Evolutionary conservation across 2,888 invertebrate species (phyloP), one percentile per base, ranked within the genome.

Genomic region (Eristalis intricaria): DNA sequence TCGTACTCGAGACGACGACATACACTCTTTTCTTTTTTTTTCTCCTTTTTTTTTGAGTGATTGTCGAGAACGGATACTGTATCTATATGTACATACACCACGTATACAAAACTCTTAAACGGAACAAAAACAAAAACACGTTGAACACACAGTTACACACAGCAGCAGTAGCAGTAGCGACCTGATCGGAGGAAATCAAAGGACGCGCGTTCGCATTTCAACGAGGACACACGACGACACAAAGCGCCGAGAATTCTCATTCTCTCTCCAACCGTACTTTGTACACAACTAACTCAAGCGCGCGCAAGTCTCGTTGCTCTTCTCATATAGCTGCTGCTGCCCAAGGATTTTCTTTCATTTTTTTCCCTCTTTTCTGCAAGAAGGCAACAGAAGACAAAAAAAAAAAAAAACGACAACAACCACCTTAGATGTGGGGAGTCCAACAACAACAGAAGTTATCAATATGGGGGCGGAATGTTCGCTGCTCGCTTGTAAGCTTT

Each of bases 261-360:
- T 84, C 84, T 87, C 84, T 87, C 83, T 84, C 79, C 79, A 84
- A 76, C 83, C 83, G 87, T 84, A 87, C 87, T 87, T 87, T 84
- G 68, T 78, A 83, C 87, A 84, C 87, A 87, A 84, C 84, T 84
- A 87, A 87, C 79, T 71, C 40, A 76, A 87, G 75, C 84, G 83
- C 87, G 87, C 87, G 87, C 87, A 87, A 84, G 87, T 87, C 79
- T 43, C 70, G 71, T 86, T n/a, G 68, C 86, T 87, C 86, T 79
- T 79, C 83, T 69, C 82, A 74, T 82, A 56, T 82, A 64, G 58
- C 43, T 19, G 43, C 43, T 43, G 43, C 43, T 74, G 50, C 66
- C 83, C 78, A 87, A 87, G 86, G 86, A 87, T 83, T 87, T 86
- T 86, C 82, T 77, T 83, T 75, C 69, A 40, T 22, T 77, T 68